Evolutionary conservation across 1,140 invertebrate genomes (phyloP), one percentile per base, ranked within the genome.

Genomic region (Bombus affinis): DNA sequence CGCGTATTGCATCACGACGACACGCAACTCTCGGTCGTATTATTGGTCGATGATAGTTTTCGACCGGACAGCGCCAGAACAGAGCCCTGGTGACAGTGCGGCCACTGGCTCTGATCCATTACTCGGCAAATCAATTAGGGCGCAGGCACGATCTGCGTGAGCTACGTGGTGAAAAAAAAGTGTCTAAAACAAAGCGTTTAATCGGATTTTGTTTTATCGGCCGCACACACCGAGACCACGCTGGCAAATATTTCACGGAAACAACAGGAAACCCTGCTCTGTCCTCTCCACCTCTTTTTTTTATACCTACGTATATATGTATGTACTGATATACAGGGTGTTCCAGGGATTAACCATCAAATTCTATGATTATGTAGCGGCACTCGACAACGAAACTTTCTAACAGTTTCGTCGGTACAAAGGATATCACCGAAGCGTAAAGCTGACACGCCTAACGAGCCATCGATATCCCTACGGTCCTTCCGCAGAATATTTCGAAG

Each of bases 121-220:
- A 91, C 89, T 86, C 89, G 80, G 89, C 90, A 91, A 91, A 91
- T 91, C 90, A 91, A 91, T 91, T 90, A 88, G 89, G 78, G 62
- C 83, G 71, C 78, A 76, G 87, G 78, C 81, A 81, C 84, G 70
- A 86, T 70, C 83, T 59, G 87, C 86, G 70, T 86, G 59, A 70
- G 86, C 71, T 81, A 79, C 47, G 77, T 42, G 83, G 72, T 39
- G 13, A 18, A 32, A 88, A 90, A 88, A 85, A 62, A 81, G 87
- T 87, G 89, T 76, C 87, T 87, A 91, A 91, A 91, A 90, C 90
- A 91, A 90, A 90, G 90, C 90, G 75, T 90, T 91, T 88, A 91
- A 91, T 91, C 90, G 89, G 89, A 91, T 91, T 91, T 91, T 91
- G 90, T 88, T 91, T 91, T 91, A 91, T 91, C 90, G 89, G 87